phyloP scores from a whole-genome alignment of 1,140 invertebrate species.

The Drosophila kikkawai region DNA sequence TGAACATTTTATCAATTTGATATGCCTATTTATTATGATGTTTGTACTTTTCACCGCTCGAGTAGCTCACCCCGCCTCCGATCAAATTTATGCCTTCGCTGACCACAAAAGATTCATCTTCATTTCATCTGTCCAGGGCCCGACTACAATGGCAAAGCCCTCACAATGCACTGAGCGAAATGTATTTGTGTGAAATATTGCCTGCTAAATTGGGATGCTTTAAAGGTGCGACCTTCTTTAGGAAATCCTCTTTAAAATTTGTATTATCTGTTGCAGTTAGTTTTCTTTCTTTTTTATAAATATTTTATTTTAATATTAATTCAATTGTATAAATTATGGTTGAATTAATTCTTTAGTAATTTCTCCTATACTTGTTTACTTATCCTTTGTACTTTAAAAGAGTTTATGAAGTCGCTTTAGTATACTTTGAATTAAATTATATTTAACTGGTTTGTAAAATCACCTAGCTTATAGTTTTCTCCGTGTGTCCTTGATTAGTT shows the following conservation, averaged over 20 bases:
- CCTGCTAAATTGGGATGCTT: neutral
- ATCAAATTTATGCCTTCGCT: constrained; percentile 65
- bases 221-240: neutral
- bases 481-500: constrained; percentile 69
- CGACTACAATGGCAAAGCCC: constrained; percentile 2
- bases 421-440: too few relatives aligned
- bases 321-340: too few relatives aligned
- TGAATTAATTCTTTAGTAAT: too few relatives aligned
- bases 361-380: too few relatives aligned
- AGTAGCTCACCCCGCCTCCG: constrained; percentile 7
- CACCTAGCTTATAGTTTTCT: neutral
- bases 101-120: constrained; percentile 77
- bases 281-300: too few relatives aligned
- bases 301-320: too few relatives aligned
- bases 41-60: constrained; percentile 56
- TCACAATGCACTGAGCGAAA: neutral
- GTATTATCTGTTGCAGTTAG: neutral
- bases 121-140: constrained; percentile 56
- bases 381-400: too few relatives aligned
- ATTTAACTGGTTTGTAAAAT: neutral
- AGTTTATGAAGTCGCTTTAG: too few relatives aligned
- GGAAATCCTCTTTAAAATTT: neutral
- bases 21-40: constrained; percentile 75
- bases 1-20: constrained; percentile 79
- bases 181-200: neutral